Conservation (phyloP, 2,888 invertebrate genomes). For the Papilio demoleus region DNA sequence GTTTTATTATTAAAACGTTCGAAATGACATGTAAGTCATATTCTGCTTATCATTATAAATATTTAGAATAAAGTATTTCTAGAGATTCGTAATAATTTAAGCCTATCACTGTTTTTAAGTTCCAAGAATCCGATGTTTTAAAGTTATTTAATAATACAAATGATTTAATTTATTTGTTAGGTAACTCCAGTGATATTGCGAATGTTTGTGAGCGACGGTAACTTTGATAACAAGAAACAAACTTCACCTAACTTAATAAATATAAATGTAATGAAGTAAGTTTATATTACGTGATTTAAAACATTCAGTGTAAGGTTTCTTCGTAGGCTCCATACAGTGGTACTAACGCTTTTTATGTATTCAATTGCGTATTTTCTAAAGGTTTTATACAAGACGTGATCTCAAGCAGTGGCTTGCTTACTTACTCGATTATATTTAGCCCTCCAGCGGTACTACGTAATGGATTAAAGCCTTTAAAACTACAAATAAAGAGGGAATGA, state of each 20-base stretch:
- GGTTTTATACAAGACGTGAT: constrained; percentile 25
- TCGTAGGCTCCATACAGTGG: neutral
- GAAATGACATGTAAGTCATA: too few species aligned
- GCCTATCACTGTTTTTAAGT: neutral
- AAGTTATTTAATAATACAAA: constrained; percentile 4
- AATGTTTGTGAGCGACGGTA: constrained; percentile 14
- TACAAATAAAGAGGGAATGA: constrained; percentile 6
- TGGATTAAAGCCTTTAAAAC: constrained; percentile 27
- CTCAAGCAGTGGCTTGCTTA: constrained; percentile 23
- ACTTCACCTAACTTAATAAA: constrained; percentile 3
- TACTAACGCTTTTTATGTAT: constrained; percentile 14
- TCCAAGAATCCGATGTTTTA: neutral
- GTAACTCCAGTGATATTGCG: constrained; percentile 7
- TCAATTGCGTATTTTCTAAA: constrained; percentile 31
- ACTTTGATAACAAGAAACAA: constrained; percentile 20
- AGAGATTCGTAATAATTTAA: too few species aligned
- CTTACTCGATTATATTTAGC: constrained; percentile 28
- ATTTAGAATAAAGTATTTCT: too few species aligned
- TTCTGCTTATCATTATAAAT: too few species aligned
- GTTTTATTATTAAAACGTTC: too few species aligned
- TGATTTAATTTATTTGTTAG: constrained; percentile 8
- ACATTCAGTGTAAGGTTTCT: neutral
- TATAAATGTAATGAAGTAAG: constrained; percentile 10
- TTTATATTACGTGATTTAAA: constrained; percentile 5
- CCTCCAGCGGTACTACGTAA: constrained; percentile 19